Conservation (phyloP, 2,888 invertebrate genomes). For the Ashinkailepas kermadecensis region DNA sequence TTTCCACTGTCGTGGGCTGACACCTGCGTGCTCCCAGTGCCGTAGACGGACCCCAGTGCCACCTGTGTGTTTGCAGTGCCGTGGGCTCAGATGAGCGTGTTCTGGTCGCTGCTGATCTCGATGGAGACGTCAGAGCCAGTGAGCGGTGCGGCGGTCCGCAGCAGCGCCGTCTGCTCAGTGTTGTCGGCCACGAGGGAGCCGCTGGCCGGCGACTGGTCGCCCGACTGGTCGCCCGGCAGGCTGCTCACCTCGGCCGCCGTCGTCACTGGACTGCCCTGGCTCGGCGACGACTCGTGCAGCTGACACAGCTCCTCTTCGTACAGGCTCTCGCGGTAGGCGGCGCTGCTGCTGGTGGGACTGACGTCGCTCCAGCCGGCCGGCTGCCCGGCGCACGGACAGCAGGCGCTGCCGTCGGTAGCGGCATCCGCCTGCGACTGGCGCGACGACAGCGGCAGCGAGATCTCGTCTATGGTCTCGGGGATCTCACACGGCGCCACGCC, state of each 20-base stretch:
- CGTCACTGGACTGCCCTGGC: constrained; percentile 8
- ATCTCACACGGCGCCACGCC: neutral
- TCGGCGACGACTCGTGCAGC: constrained; percentile 2
- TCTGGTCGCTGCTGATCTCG: constrained; percentile 12
- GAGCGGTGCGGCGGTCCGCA: neutral
- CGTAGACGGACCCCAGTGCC: too few species aligned
- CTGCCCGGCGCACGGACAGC: neutral
- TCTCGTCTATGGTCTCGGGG: constrained; percentile 18
- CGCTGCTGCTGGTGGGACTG: constrained; percentile 22
- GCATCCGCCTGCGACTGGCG: neutral
- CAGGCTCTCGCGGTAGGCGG: constrained; percentile 20
- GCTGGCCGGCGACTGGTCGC: constrained; percentile 19
- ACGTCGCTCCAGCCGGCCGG: neutral
- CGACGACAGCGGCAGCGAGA: neutral
- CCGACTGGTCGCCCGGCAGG: constrained; percentile 21
- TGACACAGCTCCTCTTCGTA: constrained; percentile 10
- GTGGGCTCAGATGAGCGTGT: neutral
- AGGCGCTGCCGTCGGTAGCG: neutral
- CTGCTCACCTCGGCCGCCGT: constrained; percentile 15
- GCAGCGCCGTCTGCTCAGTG: constrained; percentile 21
- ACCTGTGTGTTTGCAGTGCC: too few species aligned
- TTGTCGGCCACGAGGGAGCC: neutral
- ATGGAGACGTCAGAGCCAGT: neutral
- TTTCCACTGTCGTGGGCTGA: too few species aligned
- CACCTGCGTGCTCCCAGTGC: too few species aligned